Conservation (phyloP, 2,888 invertebrate genomes). For the Lithophane socia region DNA sequence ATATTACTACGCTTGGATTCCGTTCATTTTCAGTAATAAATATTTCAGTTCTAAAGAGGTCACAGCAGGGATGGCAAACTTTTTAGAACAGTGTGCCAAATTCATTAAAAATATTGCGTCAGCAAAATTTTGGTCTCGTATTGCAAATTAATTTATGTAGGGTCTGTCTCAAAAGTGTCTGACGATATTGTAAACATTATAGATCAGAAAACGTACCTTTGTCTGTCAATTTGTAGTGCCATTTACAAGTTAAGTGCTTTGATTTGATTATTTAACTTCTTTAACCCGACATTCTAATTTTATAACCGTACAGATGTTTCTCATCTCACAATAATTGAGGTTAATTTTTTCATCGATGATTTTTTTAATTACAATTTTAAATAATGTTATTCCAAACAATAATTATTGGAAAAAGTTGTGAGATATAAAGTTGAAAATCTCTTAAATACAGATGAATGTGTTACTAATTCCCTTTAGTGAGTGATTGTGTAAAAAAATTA, state of each 20-base stretch:
- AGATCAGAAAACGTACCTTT: too few relatives aligned
- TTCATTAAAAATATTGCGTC: slow-evolving; percentile 41
- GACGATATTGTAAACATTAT: background rate
- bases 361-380: background rate
- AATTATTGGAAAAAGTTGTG: background rate
- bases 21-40: slow-evolving; percentile 4
- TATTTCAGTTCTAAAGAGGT: slow-evolving; percentile 26
- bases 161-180: background rate
- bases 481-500: background rate
- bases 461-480: background rate
- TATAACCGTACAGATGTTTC: too few relatives aligned
- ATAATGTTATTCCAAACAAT: background rate
- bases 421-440: too few relatives aligned
- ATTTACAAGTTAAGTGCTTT: background rate
- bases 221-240: background rate
- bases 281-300: background rate
- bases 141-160: background rate
- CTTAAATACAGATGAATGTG: too few relatives aligned
- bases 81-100: slow-evolving; percentile 29
- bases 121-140: slow-evolving; percentile 7
- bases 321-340: too few relatives aligned
- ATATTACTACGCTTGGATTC: background rate
- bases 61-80: slow-evolving; percentile 17
- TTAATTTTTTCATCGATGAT: background rate
- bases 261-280: background rate